A percentile compares a stretch with the other conserved stretches of the same genome.
Evolutionary conservation across 2,113 vertebrate species (phyloP).

Genomic region (Oostethus manadensis): DNA sequence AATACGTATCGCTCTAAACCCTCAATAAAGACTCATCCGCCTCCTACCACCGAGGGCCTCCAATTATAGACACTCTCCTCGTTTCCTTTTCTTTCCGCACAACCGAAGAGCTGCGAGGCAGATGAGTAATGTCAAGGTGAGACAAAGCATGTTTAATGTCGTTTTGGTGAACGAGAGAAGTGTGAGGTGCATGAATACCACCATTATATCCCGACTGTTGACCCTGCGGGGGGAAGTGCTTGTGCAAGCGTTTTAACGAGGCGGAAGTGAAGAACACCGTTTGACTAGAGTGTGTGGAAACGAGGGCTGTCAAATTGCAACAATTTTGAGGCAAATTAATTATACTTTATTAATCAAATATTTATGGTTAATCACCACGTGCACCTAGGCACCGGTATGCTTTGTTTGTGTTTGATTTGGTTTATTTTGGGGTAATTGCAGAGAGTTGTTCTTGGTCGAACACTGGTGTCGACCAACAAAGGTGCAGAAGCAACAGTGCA

Average conservation of each 20-base stretch:
- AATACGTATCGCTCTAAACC: neutral
- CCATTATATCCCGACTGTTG: slow-evolving; percentile 15
- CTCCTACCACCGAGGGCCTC: slow-evolving; percentile 18
- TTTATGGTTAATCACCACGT: too few relatives aligned
- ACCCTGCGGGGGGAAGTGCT: slow-evolving; percentile 29
- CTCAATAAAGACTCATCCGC: slow-evolving; percentile 29
- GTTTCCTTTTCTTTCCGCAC: slow-evolving; percentile 28
- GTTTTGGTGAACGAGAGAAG: slow-evolving; percentile 28
- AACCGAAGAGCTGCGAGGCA: slow-evolving; percentile 14
- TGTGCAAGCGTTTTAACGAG: slow-evolving; percentile 43
- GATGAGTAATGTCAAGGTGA: slow-evolving; percentile 40
- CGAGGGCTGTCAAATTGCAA: slow-evolving; percentile 8
- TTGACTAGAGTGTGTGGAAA: too few relatives aligned
- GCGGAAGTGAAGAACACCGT: slow-evolving; percentile 9
- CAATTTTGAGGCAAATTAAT: too few relatives aligned
- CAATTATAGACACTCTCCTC: slow-evolving; percentile 42
- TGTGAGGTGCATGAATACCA: slow-evolving; percentile 11
- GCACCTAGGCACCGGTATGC: too few relatives aligned
- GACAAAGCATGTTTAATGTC: slow-evolving; percentile 29
- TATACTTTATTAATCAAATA: too few relatives aligned
- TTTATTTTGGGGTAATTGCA: too few relatives aligned
- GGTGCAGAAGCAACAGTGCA: too few relatives aligned
- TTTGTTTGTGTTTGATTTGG: too few relatives aligned
- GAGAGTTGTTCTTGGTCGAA: too few relatives aligned
- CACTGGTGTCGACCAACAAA: too few relatives aligned